Evolutionary conservation across 2,797 vertebrate genomes (phyloP).

Genomic region (Gymnocypris eckloni): DNA sequence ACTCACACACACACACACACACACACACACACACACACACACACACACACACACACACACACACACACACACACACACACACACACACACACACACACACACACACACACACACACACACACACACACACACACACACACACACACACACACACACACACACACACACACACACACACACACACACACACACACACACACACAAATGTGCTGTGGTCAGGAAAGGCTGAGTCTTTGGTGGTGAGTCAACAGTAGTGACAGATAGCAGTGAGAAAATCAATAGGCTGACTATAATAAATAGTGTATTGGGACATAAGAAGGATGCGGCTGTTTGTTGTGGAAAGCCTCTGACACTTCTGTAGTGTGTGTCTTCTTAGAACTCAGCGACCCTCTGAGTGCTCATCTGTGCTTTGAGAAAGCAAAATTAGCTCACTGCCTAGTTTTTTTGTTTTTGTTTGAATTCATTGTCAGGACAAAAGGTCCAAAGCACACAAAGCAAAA

Average conservation of each 20-base stretch:
- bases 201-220: conserved; percentile 18
- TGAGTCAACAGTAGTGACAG: conserved; percentile 49
- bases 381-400: neutral
- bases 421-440: neutral
- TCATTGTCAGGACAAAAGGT: neutral
- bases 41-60: neutral
- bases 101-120: neutral
- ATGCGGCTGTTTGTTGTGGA: conserved; percentile 22
- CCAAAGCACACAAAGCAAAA: neutral
- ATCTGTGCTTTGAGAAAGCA: neutral
- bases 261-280: conserved; percentile 55
- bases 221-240: conserved; percentile 29
- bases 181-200: conserved; percentile 1
- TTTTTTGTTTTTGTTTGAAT: too few species aligned
- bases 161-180: neutral
- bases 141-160: neutral
- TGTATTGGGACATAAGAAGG: conserved; percentile 20
- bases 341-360: neutral
- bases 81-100: neutral
- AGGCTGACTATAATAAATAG: conserved; percentile 40
- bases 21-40: neutral
- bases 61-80: neutral
- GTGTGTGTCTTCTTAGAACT: neutral
- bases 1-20: neutral
- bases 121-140: neutral